A percentile compares a stretch with the other conserved stretches of the same genome.
Conservation (phyloP, 2,113 vertebrate genomes). For the Ceyx cyanopectus region DNA sequence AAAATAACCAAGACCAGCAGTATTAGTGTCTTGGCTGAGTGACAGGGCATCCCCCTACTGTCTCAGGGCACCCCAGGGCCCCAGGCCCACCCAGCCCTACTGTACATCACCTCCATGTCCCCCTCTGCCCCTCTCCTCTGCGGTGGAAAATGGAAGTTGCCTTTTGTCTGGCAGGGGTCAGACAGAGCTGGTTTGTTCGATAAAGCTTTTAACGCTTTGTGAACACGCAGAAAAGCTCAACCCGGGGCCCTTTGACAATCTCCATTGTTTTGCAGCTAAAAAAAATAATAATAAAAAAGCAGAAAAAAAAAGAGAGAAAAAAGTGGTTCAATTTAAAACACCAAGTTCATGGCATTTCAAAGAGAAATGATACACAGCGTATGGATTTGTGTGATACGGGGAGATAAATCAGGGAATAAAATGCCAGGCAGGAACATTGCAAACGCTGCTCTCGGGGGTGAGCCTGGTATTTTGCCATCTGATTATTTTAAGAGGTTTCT, state of each 20-base stretch:
- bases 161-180: constrained; percentile 84
- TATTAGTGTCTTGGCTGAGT: neutral
- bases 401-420: constrained; percentile 57
- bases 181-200: constrained; percentile 78
- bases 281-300: neutral
- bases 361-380: constrained; percentile 60
- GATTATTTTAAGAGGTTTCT: constrained; percentile 56
- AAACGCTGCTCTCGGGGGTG: constrained; percentile 35
- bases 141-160: constrained; percentile 69
- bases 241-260: constrained; percentile 72
- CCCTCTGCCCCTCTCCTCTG: neutral
- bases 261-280: constrained; percentile 73
- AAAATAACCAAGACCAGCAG: neutral
- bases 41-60: accelerated
- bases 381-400: constrained; percentile 43
- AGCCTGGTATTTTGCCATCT: constrained; percentile 66
- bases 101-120: neutral
- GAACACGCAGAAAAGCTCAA: constrained; percentile 78
- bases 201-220: constrained; percentile 83
- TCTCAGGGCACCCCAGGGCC: accelerated
- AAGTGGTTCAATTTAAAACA: constrained; percentile 69
- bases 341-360: constrained; percentile 84
- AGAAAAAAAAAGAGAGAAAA: neutral
- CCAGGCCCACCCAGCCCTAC: neutral
- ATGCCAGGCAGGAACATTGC: constrained; percentile 39